Evolutionary conservation across 1,140 invertebrate species (phyloP).

Genomic region (Rhopalosiphum maidis): DNA sequence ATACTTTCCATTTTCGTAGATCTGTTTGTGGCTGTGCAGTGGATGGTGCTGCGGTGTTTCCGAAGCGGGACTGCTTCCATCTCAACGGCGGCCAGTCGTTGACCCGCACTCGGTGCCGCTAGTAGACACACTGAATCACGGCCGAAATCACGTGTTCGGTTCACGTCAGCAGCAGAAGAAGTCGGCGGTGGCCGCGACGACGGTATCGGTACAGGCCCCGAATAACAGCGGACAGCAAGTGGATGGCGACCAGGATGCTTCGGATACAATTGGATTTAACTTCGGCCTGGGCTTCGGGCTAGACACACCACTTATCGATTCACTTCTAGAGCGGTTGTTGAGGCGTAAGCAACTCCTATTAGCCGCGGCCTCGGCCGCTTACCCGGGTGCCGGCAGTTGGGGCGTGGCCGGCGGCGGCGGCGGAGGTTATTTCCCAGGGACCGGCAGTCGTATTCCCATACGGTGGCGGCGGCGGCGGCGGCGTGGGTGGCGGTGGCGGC

Average conservation of each 20-base stretch:
- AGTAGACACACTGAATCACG: background rate
- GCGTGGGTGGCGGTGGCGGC: background rate
- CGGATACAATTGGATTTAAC: slow-evolving; percentile 8
- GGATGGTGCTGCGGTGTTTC: background rate
- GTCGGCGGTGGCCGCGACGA: background rate
- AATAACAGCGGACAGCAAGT: background rate
- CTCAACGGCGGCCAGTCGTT: background rate
- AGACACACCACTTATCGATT: slow-evolving; percentile 37
- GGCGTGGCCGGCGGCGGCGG: background rate
- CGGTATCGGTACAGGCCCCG: background rate
- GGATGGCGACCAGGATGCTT: background rate
- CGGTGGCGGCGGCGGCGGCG: background rate
- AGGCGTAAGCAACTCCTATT: background rate
- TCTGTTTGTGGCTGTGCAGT: background rate
- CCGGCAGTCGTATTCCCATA: background rate
- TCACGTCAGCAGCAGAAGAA: background rate
- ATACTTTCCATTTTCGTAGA: background rate
- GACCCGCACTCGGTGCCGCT: background rate
- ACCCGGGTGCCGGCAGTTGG: background rate
- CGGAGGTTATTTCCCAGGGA: background rate
- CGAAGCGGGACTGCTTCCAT: background rate
- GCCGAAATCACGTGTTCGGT: background rate
- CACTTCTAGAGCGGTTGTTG: background rate
- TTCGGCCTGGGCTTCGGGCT: slow-evolving; percentile 10
- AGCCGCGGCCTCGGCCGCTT: background rate